These are phyloP conservation scores for human (Homo sapiens) DNA, from an alignment of 2,113 vertebrate species.

Conservation along the genomic window DNA sequence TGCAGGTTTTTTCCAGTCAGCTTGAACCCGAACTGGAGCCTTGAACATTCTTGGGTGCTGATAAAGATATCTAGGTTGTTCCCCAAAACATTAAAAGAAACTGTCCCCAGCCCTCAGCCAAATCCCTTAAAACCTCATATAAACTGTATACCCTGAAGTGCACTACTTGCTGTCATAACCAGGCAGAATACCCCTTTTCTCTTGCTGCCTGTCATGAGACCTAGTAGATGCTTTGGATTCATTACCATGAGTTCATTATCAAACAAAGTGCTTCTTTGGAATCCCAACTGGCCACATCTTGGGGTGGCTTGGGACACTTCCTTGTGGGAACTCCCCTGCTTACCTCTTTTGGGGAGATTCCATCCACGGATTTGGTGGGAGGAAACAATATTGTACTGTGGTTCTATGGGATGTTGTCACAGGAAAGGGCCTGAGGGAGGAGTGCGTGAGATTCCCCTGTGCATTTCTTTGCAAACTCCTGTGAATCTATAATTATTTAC, in stretches of 20 bases:
- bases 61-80: background rate
- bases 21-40: background rate
- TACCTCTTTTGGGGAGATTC: background rate
- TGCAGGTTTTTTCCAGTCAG: background rate
- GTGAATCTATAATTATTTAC: background rate
- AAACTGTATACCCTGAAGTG: background rate
- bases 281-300: background rate
- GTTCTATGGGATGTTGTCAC: background rate
- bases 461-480: background rate
- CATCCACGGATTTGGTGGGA: background rate
- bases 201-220: background rate
- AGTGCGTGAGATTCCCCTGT: background rate
- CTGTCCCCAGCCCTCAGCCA: background rate
- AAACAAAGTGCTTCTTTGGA: background rate
- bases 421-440: background rate
- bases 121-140: background rate
- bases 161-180: background rate
- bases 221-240: background rate
- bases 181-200: background rate
- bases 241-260: too few relatives aligned
- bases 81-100: too few relatives aligned
- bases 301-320: background rate
- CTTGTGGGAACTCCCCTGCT: background rate
- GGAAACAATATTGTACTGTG: background rate
- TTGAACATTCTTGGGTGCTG: background rate